A percentile compares a stretch with the other conserved stretches of the same genome.
phyloP scores from a whole-genome alignment of 1,140 invertebrate genomes.

The Brachionus asplanchnoidis region DNA sequence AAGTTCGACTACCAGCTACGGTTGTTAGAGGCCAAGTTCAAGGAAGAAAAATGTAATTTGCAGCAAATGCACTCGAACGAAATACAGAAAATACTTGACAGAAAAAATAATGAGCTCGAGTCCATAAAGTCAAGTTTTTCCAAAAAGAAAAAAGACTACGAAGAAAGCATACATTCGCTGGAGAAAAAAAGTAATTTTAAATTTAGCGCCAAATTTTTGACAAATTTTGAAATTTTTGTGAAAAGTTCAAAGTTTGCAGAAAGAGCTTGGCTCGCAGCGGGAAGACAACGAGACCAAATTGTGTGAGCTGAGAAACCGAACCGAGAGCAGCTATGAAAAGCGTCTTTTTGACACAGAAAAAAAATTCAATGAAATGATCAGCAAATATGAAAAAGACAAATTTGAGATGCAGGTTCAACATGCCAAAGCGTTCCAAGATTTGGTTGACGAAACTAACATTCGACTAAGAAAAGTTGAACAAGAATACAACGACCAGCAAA shows the following conservation, averaged over 20 bases:
- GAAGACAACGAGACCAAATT: conserved; percentile 50
- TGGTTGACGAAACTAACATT: conserved; percentile 55
- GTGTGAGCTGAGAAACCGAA: conserved; percentile 47
- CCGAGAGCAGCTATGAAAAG: conserved; percentile 45
- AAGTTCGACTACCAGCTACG: conserved; percentile 52
- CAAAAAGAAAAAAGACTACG: conserved; percentile 52
- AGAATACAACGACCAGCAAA: conserved; percentile 53
- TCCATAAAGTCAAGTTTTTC: conserved; percentile 52
- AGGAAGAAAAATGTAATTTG: conserved; percentile 55
- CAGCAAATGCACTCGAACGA: conserved; percentile 56
- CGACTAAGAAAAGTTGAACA: conserved; percentile 54
- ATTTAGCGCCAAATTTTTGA: background rate
- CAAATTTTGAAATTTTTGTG: background rate
- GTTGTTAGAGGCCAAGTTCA: conserved; percentile 55
- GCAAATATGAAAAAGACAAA: conserved; percentile 56
- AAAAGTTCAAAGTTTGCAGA: conserved; percentile 47
- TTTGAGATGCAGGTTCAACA: conserved; percentile 57
- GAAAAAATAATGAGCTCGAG: conserved; percentile 56
- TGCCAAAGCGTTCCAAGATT: conserved; percentile 55
- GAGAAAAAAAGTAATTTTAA: conserved; percentile 52
- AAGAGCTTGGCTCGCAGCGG: conserved; percentile 53
- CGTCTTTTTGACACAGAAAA: conserved; percentile 48
- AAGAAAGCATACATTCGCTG: conserved; percentile 51
- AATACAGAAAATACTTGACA: conserved; percentile 55
- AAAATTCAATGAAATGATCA: conserved; percentile 49